Evolutionary conservation across 2,888 invertebrate genomes (phyloP).

Genomic region (Hirtodrosophila histrioides): DNA sequence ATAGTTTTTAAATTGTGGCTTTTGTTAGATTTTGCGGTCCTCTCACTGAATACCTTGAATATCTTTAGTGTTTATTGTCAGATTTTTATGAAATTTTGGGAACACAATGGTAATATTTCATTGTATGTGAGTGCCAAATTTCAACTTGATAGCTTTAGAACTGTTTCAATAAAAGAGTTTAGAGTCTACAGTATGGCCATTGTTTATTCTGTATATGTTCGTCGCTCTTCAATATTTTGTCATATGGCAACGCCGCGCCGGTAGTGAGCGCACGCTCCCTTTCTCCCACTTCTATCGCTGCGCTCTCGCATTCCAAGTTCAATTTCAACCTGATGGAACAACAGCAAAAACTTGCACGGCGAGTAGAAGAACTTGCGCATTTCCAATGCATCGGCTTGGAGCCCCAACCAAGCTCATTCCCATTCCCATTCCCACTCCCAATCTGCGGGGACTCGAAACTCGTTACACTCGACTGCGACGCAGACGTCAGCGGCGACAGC

Average conservation of each 20-base stretch:
- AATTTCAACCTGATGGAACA: conserved; percentile 45
- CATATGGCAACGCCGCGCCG: conserved; percentile 41
- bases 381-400: conserved; percentile 40
- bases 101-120: too few relatives aligned
- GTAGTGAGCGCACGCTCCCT: conserved; percentile 27
- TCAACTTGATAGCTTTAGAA: too few relatives aligned
- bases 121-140: too few relatives aligned
- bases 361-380: conserved; percentile 69
- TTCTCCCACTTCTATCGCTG: conserved; percentile 26
- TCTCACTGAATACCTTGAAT: too few relatives aligned
- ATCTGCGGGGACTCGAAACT: conserved; percentile 46
- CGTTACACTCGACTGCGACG: conserved; percentile 38
- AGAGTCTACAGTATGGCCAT: too few relatives aligned
- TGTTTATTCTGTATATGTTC: not conserved
- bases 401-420: conserved; percentile 2
- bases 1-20: too few relatives aligned
- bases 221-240: conserved; percentile 16
- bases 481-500: conserved; percentile 18
- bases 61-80: too few relatives aligned
- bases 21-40: too few relatives aligned
- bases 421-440: conserved; percentile 28
- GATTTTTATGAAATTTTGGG: too few relatives aligned
- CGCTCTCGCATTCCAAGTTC: conserved; percentile 45
- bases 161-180: too few relatives aligned
- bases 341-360: conserved; percentile 63